These are phyloP conservation scores for Rhinopomastus cyanomelas DNA, from an alignment of 2,113 vertebrate genomes.

Conservation along the genomic window DNA sequence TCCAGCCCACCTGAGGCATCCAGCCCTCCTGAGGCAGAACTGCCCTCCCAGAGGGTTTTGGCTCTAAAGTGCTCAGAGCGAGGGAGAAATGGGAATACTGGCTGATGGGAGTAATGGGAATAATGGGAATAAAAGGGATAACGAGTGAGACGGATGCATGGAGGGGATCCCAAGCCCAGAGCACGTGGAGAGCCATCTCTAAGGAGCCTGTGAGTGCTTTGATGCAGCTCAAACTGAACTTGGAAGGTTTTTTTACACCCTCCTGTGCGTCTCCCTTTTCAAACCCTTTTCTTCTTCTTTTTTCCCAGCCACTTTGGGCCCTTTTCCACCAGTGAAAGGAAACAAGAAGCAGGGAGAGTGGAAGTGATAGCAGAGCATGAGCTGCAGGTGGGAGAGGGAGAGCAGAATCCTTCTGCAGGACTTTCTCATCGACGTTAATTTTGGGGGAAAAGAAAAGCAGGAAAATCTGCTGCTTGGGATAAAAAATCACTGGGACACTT, in stretches of 20 bases:
- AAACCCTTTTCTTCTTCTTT: background rate
- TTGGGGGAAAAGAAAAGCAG: rapidly evolving
- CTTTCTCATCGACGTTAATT: rapidly evolving
- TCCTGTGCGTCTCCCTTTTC: background rate
- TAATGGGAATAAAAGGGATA: background rate
- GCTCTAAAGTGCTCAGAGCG: rapidly evolving
- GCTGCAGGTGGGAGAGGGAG: background rate
- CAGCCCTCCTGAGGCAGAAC: background rate
- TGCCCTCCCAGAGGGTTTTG: background rate
- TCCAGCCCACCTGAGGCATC: background rate
- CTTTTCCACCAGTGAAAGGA: background rate
- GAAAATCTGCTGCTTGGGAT: rapidly evolving
- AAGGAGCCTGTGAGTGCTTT: background rate
- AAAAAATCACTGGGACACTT: background rate
- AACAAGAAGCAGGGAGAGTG: background rate
- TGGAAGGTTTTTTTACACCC: background rate
- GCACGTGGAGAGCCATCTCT: rapidly evolving
- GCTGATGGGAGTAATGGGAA: background rate
- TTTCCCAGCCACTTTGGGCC: background rate
- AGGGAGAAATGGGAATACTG: background rate
- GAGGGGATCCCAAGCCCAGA: background rate
- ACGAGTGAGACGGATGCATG: rapidly evolving
- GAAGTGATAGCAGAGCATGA: background rate
- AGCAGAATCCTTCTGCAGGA: background rate
- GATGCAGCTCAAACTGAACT: background rate